Percentiles rank a stretch among this genome's conserved stretches.
Conservation (phyloP, 2,888 invertebrate species). For the Caenorhabditis parvicauda region DNA sequence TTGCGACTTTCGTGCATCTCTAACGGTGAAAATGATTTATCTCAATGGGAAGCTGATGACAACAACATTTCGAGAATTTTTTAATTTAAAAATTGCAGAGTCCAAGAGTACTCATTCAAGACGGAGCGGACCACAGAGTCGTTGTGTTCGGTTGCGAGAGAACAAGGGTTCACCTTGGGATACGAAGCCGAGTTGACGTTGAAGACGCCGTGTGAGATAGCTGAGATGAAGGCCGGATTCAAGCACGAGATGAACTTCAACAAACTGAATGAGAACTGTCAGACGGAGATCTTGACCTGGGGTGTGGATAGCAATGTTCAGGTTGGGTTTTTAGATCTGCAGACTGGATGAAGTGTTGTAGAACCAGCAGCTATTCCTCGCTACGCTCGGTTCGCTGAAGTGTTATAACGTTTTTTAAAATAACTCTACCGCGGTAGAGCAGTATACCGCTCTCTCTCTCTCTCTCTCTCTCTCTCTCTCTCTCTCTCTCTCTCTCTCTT, state of each 20-base stretch:
- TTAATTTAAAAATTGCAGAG: slow-evolving; percentile 24
- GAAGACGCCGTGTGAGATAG: slow-evolving; percentile 65
- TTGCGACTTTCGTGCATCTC: background rate
- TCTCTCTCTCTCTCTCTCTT: no score
- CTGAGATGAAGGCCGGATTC: slow-evolving; percentile 64
- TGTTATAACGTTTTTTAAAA: no score
- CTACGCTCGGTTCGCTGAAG: no score
- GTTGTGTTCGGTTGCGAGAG: slow-evolving; percentile 54
- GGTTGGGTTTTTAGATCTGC: slow-evolving; percentile 43
- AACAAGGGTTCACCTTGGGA: slow-evolving; percentile 64
- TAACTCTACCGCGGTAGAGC: no score
- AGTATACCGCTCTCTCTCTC: no score
- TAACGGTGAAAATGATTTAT: background rate
- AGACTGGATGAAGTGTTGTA: slow-evolving; percentile 8
- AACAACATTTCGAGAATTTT: background rate
- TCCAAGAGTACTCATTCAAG: slow-evolving; percentile 63
- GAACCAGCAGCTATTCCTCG: background rate
- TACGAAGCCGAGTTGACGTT: slow-evolving; percentile 65
- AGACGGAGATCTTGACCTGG: slow-evolving; percentile 65
- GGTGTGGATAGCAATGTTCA: slow-evolving; percentile 65
- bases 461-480: no score
- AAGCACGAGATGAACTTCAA: slow-evolving; percentile 63
- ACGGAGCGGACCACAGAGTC: slow-evolving; percentile 62
- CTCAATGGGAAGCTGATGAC: background rate
- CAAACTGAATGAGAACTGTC: slow-evolving; percentile 62